Base-by-base conservation (phyloP, 2,113 vertebrate species). In the Pithys albifrons region DNA sequence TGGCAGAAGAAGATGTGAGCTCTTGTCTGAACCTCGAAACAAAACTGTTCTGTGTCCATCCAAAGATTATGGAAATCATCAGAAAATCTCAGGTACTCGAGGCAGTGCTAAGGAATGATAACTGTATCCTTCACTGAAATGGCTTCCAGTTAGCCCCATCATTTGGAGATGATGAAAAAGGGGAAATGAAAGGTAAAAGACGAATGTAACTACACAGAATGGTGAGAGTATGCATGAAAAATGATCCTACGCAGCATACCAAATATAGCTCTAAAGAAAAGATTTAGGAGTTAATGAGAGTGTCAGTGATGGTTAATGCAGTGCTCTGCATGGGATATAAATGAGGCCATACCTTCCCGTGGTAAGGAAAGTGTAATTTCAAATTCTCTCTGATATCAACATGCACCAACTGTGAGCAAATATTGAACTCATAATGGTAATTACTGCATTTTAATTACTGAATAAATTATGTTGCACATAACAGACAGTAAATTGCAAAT, bases 211-310 rank as follows among this genome's bases (percentile, higher is more conserved):
- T 77, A 33, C 41, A 66, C 5, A 43, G 66, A 71, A 55, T 33
- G 23, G 48, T 65, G 48, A 61, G 86, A 74, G n/a, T 27, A 12
- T 5, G 9, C 31, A 41, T 87, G 66, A 96, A 86, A 86, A 65
- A 91, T 84, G 83, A 84, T 88, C 65, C n/a, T 52, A 19, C 6
- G 10, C 9, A 51, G 64, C 43, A 48, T 8, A 71, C 35, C 35
- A 91, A 92, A 95, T 84, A 95, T 27, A 89, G 69, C 76, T 86
- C 69, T 71, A 80, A 92, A 86, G 46, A 10, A 66, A 72, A 92
- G 85, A 87, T 72, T 66, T 33, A 29, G 46, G 41, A 93, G 48
- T 93, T 92, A 94, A 95, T 86, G 88, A 96, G 55, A 61, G 19
- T 89, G 92, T 92, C 84, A 89, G 33, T 57, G 25, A 27, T 62